Evolutionary conservation across 2,797 vertebrate species (phyloP), one percentile per base, ranked within the genome.

Genomic region (Neostethus bicornis): DNA sequence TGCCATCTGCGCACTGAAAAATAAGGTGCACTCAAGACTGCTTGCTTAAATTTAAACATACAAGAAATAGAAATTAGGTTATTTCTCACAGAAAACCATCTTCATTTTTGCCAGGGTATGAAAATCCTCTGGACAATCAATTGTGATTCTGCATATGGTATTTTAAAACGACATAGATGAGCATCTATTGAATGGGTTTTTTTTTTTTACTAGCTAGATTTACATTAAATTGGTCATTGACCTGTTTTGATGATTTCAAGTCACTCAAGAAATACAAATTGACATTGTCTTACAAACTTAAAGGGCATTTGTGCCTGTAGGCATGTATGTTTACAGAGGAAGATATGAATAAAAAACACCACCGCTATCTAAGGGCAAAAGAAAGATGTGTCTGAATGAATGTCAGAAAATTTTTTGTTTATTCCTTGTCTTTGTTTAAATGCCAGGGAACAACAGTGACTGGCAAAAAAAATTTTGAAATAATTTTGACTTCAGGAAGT

Each of bases 61-160:
- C 42, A 24, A 51, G 4, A 37, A 8, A 25, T 28, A 32, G 35
- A 2, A 9, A 28, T 34, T 44, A 29, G 28, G 1, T 61, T 21
- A 26, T 5, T 35, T 37, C 16, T 28, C 60, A 51, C 19, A 38
- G 26, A 49, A 52, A 41, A 51, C 51, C 19, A 56, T 28, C 7
- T 11, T 29, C 32, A 60, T 42, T 28, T 54, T 44, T 50, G 39
- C 12, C 56, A 68, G 57, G 77, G 64, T 51, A 78, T 74, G 55
- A 76, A 51, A 13, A 51, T 31, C 60, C 25, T n/a, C 31, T 20
- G 38, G 38, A 38, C 25, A 26, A 83, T 86, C 47, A 73, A 80
- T 80, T 77, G 83, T 84, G 77, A n/a, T n/a, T n/a, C n/a, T n/a
- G n/a, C n/a, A n/a, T n/a, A n/a, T n/a, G n/a, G n/a, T n/a, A n/a